phyloP scores from a whole-genome alignment of 2,113 vertebrate genomes.

The Neolamprologus cancellatus region DNA sequence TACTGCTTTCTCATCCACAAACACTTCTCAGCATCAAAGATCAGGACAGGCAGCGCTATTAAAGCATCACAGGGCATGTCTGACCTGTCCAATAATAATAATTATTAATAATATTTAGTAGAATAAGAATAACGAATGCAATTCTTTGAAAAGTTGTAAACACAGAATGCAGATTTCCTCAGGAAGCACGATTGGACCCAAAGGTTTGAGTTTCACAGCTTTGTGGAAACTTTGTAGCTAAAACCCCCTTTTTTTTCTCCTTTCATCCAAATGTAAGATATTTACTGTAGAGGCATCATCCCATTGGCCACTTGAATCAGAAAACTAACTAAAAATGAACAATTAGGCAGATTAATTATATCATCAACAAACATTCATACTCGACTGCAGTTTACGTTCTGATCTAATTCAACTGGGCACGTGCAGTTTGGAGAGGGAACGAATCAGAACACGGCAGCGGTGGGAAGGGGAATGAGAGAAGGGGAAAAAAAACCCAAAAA shows the following conservation, averaged over 20 bases:
- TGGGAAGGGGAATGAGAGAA: not conserved
- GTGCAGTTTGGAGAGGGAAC: not conserved
- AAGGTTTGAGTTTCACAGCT: not conserved
- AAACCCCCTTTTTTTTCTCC: not conserved
- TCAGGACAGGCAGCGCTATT: not conserved
- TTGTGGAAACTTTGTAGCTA: not conserved
- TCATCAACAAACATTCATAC: not conserved
- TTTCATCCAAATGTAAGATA: not conserved
- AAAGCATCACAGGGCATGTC: not conserved
- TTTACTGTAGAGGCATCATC: not conserved
- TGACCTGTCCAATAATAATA: not conserved
- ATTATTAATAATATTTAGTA: not conserved
- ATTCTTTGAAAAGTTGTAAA: conserved; percentile 33
- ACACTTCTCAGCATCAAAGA: conserved; percentile 23
- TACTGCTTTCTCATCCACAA: conserved; percentile 3
- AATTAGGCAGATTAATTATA: not conserved
- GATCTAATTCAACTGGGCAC: not conserved
- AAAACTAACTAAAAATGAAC: not conserved
- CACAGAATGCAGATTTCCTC: conserved; percentile 19
- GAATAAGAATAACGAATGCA: not conserved
- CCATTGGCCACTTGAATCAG: not conserved
- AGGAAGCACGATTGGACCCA: conserved; percentile 43
- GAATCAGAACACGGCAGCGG: not conserved
- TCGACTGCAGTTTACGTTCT: not conserved
- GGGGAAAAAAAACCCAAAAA: not conserved